A percentile compares a stretch with the other conserved stretches of the same genome.
These are phyloP conservation scores for Epizoanthus illoricatus DNA, from an alignment of 92 coral and sea anemone species.

Conservation along the genomic window DNA sequence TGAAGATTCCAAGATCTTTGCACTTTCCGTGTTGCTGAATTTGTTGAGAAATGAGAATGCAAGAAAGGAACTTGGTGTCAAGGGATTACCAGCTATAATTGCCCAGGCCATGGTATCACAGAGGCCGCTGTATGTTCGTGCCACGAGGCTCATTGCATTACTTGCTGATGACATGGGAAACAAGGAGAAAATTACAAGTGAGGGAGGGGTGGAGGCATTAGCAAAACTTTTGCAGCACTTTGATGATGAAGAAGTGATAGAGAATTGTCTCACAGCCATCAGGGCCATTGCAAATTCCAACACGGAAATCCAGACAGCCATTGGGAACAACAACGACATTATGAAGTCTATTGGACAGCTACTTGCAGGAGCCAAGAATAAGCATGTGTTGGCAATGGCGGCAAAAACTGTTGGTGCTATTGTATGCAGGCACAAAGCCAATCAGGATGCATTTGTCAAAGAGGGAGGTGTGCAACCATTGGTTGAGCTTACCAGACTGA, in stretches of 20 bases:
- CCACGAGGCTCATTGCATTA: slow-evolving; percentile 72
- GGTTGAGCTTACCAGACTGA: slow-evolving; percentile 68
- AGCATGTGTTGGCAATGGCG: slow-evolving; percentile 82
- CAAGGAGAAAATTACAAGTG: slow-evolving; percentile 71
- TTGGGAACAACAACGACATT: slow-evolving; percentile 73
- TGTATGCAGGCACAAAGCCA: slow-evolving; percentile 73
- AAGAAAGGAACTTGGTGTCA: slow-evolving; percentile 52
- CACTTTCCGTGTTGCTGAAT: slow-evolving; percentile 73
- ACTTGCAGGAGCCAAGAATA: slow-evolving; percentile 73
- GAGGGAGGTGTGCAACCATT: slow-evolving; percentile 89
- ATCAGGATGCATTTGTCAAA: slow-evolving; percentile 89
- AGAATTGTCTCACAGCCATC: slow-evolving; percentile 70
- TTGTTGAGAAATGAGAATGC: slow-evolving; percentile 51
- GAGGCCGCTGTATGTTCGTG: slow-evolving; percentile 70
- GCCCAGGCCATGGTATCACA: slow-evolving; percentile 59
- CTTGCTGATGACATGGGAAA: slow-evolving; percentile 64
- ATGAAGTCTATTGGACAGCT: slow-evolving; percentile 76
- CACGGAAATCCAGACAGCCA: slow-evolving; percentile 72
- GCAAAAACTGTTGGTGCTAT: slow-evolving; percentile 79
- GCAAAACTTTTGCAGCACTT: slow-evolving; percentile 62
- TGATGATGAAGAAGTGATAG: slow-evolving; percentile 79
- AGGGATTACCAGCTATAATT: slow-evolving; percentile 67
- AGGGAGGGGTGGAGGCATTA: slow-evolving; percentile 80
- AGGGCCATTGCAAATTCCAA: slow-evolving; percentile 70
- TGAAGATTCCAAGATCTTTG: slow-evolving; percentile 71